Conservation (phyloP, 2,797 vertebrate species). For the Labroides dimidiatus region DNA sequence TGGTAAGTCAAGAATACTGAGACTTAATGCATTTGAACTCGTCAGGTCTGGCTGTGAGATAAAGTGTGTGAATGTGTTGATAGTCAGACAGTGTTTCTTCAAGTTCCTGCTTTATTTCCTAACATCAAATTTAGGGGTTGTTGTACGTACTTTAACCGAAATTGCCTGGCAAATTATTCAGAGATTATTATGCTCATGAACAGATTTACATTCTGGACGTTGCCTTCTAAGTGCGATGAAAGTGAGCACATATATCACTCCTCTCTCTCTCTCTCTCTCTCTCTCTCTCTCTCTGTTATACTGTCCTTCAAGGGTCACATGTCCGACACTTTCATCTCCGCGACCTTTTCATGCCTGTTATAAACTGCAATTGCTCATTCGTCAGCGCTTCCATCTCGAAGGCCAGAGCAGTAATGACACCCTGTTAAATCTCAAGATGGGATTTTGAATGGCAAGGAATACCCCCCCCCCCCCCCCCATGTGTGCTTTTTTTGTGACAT, state of each 20-base stretch:
- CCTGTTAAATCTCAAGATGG: slow-evolving; percentile 70
- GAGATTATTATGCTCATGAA: background rate
- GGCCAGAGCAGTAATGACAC: slow-evolving; percentile 62
- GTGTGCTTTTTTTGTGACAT: slow-evolving; percentile 37
- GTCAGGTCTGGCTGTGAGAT: slow-evolving; percentile 25
- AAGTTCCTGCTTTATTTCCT: background rate
- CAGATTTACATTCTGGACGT: slow-evolving; percentile 17
- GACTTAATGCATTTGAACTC: slow-evolving; percentile 49
- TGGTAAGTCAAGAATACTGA: slow-evolving; percentile 9
- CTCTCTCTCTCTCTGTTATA: no score
- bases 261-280: slow-evolving; percentile 17
- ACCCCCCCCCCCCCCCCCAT: no score
- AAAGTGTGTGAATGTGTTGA: slow-evolving; percentile 21
- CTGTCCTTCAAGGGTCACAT: slow-evolving; percentile 62
- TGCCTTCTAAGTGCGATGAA: slow-evolving; percentile 14
- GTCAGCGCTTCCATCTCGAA: slow-evolving; percentile 57
- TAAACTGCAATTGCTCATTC: slow-evolving; percentile 66
- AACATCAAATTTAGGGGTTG: background rate
- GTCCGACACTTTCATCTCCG: slow-evolving; percentile 44
- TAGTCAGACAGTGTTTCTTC: background rate
- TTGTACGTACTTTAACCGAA: background rate
- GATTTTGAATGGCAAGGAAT: slow-evolving; percentile 64
- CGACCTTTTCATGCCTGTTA: slow-evolving; percentile 76
- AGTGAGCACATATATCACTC: slow-evolving; percentile 23
- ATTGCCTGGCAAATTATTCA: background rate